phyloP scores from a whole-genome alignment of 2,888 invertebrate species.

The Crossocerus cetratus region DNA sequence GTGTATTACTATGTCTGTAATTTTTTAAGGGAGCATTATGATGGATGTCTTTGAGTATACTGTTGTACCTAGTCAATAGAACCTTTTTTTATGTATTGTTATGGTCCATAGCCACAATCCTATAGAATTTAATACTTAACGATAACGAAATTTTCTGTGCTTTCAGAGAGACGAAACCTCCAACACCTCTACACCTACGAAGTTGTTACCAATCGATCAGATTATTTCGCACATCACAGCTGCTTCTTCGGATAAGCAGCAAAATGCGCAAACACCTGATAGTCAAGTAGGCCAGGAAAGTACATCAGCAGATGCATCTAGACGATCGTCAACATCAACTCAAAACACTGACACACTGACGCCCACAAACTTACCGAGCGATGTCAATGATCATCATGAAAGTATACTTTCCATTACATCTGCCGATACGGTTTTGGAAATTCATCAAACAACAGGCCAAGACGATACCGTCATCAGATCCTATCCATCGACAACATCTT shows the following conservation, averaged over 20 bases:
- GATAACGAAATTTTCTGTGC: constrained; percentile 17
- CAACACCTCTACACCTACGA: constrained; percentile 73
- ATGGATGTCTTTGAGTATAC: constrained; percentile 16
- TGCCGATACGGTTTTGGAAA: constrained; percentile 58
- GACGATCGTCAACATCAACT: constrained; percentile 73
- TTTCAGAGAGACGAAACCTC: constrained; percentile 77
- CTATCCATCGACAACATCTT: constrained; percentile 26
- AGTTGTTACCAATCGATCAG: constrained; percentile 74
- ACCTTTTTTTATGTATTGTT: constrained; percentile 28
- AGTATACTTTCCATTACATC: constrained; percentile 53
- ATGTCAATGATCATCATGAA: constrained; percentile 67
- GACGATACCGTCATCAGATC: constrained; percentile 42
- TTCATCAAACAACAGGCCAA: constrained; percentile 33
- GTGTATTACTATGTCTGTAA: neutral
- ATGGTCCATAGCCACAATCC: constrained; percentile 26
- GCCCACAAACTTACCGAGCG: constrained; percentile 69
- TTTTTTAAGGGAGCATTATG: constrained; percentile 13
- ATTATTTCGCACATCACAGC: constrained; percentile 74
- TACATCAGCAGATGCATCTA: constrained; percentile 68
- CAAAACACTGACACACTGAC: constrained; percentile 74
- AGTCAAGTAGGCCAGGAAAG: constrained; percentile 52
- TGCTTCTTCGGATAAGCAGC: constrained; percentile 64
- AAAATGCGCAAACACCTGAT: constrained; percentile 59
- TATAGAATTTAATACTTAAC: constrained; percentile 1
- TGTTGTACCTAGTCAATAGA: constrained; percentile 12